Conservation (phyloP, 37 sponge, comb jelly and placozoan species). For the Theonella swinhoei region DNA sequence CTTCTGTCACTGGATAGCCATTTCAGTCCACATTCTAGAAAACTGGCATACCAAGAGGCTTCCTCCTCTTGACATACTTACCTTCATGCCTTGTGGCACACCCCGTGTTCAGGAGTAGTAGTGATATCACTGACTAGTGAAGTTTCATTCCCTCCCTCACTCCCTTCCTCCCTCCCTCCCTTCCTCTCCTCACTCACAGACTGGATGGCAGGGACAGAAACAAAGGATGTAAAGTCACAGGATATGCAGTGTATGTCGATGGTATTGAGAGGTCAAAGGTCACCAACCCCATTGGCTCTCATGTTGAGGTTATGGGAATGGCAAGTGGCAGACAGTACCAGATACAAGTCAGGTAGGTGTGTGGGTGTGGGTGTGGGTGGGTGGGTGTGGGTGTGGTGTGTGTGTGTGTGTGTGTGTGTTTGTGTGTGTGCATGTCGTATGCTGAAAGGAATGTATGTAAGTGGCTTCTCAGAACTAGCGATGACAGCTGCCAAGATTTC, state of each 20-base stretch:
- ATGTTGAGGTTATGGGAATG: conserved; percentile 41
- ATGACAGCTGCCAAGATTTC: neutral
- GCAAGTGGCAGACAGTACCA: conserved; percentile 12
- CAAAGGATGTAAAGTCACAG: conserved; percentile 47
- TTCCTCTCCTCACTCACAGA: conserved; percentile 10
- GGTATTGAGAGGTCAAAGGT: conserved; percentile 8
- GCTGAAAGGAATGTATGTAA: neutral
- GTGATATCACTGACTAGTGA: too few species aligned
- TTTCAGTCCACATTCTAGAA: too few species aligned
- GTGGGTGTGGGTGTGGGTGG: neutral
- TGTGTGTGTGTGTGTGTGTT: conserved; percentile 7
- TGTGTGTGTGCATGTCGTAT: neutral
- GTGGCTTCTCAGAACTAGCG: neutral
- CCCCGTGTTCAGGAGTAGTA: too few species aligned
- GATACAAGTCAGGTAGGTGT: conserved; percentile 58
- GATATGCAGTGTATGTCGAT: conserved; percentile 52
- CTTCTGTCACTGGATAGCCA: too few species aligned
- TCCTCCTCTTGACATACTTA: too few species aligned
- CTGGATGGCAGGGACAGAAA: conserved; percentile 52
- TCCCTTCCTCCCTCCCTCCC: too few species aligned
- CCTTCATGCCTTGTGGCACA: too few species aligned
- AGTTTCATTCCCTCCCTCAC: too few species aligned
- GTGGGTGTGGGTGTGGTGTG: neutral
- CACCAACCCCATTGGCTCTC: conserved; percentile 35
- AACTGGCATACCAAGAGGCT: too few species aligned